phyloP scores from a whole-genome alignment of 2,888 invertebrate species.

The Dryomyza anilis region DNA sequence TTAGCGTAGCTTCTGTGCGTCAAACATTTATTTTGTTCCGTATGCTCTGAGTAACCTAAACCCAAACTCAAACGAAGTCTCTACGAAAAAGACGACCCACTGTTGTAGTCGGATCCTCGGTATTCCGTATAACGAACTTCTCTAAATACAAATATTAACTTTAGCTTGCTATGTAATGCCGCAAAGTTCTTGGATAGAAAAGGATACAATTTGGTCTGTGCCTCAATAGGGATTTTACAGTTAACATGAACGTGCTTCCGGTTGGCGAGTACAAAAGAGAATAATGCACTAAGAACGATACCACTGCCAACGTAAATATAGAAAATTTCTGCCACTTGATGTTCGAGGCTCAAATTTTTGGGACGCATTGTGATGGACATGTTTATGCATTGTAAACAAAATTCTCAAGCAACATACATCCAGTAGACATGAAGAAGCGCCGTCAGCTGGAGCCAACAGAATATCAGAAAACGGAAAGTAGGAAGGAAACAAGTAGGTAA shows the following conservation, averaged over 20 bases:
- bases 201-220: constrained; percentile 2
- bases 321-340: too few relatives aligned
- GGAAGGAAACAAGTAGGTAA: neutral
- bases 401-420: neutral
- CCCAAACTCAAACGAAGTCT: too few relatives aligned
- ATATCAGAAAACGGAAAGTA: neutral
- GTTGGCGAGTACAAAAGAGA: neutral
- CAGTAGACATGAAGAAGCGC: too few relatives aligned
- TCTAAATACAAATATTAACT: constrained; percentile 18
- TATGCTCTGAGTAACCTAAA: too few relatives aligned
- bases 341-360: constrained; percentile 3
- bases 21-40: constrained; percentile 23
- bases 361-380: neutral
- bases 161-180: constrained; percentile 6
- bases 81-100: neutral
- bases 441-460: too few relatives aligned
- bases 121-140: neutral
- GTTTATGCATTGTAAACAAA: neutral
- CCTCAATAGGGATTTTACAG: neutral
- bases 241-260: neutral
- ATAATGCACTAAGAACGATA: too few relatives aligned
- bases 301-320: too few relatives aligned
- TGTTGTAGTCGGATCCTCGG: neutral
- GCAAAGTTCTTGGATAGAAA: too few relatives aligned
- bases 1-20: constrained; percentile 8